A percentile compares a stretch with the other conserved stretches of the same genome.
These are phyloP conservation scores for Temnothorax ravouxi DNA, from an alignment of 2,888 invertebrate genomes.

Conservation along the genomic window DNA sequence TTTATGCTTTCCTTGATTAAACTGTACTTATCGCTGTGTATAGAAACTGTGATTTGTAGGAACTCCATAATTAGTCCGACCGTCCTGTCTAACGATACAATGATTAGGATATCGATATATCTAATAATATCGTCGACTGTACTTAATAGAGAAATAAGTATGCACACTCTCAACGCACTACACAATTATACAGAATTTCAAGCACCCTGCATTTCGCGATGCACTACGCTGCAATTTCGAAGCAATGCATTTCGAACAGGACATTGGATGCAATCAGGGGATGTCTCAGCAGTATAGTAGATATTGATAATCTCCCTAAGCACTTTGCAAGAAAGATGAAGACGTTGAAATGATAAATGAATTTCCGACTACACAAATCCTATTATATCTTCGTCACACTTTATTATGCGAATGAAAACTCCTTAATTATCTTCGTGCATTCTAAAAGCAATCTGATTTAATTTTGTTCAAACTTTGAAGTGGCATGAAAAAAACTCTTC, in stretches of 20 bases:
- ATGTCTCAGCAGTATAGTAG: neutral
- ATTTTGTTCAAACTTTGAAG: neutral
- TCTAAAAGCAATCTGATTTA: neutral
- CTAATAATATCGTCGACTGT: neutral
- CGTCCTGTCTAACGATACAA: neutral
- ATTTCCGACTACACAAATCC: conserved; percentile 13
- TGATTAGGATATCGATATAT: neutral
- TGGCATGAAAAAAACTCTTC: neutral
- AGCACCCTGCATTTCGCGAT: neutral
- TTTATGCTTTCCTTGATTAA: conserved; percentile 41
- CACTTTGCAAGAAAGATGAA: conserved; percentile 2
- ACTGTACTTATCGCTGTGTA: neutral
- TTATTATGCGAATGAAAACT: neutral
- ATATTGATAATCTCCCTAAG: conserved; percentile 39
- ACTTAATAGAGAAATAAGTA: conserved; percentile 3
- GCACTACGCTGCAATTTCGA: neutral
- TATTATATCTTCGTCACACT: conserved; percentile 27
- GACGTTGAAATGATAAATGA: conserved; percentile 21
- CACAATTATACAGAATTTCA: neutral
- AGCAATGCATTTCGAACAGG: neutral
- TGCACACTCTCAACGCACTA: neutral
- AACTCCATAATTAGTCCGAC: conserved; percentile 13
- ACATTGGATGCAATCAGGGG: neutral
- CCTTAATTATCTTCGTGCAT: neutral
- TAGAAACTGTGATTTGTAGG: conserved; percentile 5